A percentile compares a stretch with the other conserved stretches of the same genome.
Evolutionary conservation across 1,140 invertebrate species (phyloP).

Genomic region (Araneus ventricosus): DNA sequence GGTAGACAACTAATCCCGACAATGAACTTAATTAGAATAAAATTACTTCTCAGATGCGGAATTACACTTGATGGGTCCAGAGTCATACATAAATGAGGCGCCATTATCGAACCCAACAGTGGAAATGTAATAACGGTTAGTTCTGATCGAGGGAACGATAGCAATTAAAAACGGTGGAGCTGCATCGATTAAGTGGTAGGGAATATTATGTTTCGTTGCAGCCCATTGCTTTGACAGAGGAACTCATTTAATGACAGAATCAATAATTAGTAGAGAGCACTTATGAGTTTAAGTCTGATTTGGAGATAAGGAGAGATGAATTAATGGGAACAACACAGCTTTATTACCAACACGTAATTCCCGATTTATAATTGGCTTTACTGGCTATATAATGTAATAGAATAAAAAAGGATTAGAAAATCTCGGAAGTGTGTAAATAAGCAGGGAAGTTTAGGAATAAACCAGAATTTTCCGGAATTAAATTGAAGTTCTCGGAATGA

Average conservation of each 20-base stretch:
- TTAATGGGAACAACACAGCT: not conserved
- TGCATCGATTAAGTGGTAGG: constrained; percentile 40
- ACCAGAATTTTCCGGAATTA: too few species aligned
- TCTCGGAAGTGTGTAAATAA: too few species aligned
- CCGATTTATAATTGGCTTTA: too few species aligned
- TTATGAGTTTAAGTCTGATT: constrained; percentile 15
- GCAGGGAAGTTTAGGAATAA: too few species aligned
- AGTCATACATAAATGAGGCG: constrained; percentile 40
- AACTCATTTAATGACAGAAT: constrained; percentile 44
- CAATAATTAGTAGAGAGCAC: constrained; percentile 39
- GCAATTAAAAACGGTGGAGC: constrained; percentile 44
- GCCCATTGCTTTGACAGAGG: not conserved
- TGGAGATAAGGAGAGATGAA: not conserved
- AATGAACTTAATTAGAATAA: constrained; percentile 69
- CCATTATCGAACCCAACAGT: constrained; percentile 41
- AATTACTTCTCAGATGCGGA: constrained; percentile 59
- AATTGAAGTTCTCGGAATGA: too few species aligned
- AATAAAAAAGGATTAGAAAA: too few species aligned
- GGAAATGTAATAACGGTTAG: constrained; percentile 39
- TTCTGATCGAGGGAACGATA: constrained; percentile 13
- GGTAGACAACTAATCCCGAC: constrained; percentile 25
- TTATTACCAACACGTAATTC: too few species aligned
- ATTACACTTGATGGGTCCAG: constrained; percentile 38
- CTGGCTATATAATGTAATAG: not conserved
- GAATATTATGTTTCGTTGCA: constrained; percentile 38